phyloP scores from a whole-genome alignment of 2,113 vertebrate genomes.

The Mormoops blainvillei region DNA sequence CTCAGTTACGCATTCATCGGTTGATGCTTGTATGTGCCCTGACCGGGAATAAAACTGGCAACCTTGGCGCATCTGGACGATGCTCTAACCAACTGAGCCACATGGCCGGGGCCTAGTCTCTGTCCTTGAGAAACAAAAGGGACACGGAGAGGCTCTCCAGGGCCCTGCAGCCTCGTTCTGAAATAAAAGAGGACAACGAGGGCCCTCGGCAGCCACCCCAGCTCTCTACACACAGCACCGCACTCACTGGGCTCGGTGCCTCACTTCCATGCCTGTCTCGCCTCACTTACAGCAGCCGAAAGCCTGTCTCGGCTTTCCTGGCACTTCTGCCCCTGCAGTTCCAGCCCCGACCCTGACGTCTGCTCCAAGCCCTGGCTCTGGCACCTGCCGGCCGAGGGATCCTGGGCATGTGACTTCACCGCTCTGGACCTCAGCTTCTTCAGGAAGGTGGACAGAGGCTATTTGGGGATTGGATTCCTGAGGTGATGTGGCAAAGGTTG shows the following conservation, averaged over 20 bases:
- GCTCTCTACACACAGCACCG: neutral
- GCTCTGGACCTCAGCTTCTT: neutral
- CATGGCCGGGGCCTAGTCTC: no score
- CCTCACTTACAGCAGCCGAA: neutral
- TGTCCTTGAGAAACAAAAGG: neutral
- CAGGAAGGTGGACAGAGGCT: neutral
- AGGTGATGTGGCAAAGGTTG: neutral
- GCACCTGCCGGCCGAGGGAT: neutral
- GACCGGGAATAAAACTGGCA: no score
- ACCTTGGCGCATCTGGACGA: no score
- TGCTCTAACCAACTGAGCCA: no score
- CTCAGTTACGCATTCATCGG: no score
- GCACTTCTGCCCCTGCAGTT: neutral
- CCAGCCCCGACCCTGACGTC: neutral
- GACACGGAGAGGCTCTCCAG: neutral
- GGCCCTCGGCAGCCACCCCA: neutral
- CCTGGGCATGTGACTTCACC: neutral
- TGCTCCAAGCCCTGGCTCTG: neutral
- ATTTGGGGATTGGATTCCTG: neutral
- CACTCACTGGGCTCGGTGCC: rapidly evolving
- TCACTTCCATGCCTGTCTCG: neutral
- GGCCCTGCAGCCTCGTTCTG: neutral
- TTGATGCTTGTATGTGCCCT: no score
- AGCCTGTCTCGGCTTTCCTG: neutral
- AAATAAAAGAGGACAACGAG: rapidly evolving